phyloP scores from a whole-genome alignment of 2,888 invertebrate species.

The Atherix ibis region DNA sequence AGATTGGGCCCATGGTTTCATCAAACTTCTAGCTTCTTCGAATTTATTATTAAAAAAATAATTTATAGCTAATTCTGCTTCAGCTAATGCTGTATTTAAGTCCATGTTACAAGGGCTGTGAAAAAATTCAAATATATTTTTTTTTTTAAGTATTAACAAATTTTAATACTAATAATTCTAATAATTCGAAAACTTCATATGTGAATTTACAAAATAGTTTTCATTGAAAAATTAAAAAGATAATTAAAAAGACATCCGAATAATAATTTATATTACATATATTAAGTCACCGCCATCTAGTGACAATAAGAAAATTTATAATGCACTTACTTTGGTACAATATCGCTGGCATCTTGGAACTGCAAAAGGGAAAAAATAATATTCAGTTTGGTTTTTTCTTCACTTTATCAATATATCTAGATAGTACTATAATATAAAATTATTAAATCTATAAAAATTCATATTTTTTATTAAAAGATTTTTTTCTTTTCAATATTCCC shows the following conservation, averaged over 20 bases:
- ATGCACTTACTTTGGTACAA: slow-evolving; percentile 5
- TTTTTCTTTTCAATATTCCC: too few species aligned
- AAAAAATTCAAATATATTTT: too few species aligned
- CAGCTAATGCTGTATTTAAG: slow-evolving; percentile 42
- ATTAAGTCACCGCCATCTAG: background rate
- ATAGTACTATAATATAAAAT: too few species aligned
- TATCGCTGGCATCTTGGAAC: slow-evolving; percentile 9
- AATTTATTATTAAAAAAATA: slow-evolving; percentile 89
- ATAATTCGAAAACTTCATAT: too few species aligned
- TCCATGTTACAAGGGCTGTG: slow-evolving; percentile 16
- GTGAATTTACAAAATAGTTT: too few species aligned
- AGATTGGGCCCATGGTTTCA: slow-evolving; percentile 63
- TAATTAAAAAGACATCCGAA: background rate
- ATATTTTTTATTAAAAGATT: too few species aligned
- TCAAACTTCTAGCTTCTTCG: slow-evolving; percentile 56
- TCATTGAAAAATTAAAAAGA: background rate
- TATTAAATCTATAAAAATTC: too few species aligned
- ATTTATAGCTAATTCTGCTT: slow-evolving; percentile 65
- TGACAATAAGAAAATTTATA: background rate
- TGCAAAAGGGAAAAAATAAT: slow-evolving; percentile 1
- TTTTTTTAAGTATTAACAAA: background rate
- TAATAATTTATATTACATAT: background rate
- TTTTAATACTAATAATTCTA: too few species aligned
- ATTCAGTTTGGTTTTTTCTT: too few species aligned
- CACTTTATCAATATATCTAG: too few species aligned